Base-by-base conservation (phyloP, 2,888 invertebrate genomes). In the Dascillus cervinus region DNA sequence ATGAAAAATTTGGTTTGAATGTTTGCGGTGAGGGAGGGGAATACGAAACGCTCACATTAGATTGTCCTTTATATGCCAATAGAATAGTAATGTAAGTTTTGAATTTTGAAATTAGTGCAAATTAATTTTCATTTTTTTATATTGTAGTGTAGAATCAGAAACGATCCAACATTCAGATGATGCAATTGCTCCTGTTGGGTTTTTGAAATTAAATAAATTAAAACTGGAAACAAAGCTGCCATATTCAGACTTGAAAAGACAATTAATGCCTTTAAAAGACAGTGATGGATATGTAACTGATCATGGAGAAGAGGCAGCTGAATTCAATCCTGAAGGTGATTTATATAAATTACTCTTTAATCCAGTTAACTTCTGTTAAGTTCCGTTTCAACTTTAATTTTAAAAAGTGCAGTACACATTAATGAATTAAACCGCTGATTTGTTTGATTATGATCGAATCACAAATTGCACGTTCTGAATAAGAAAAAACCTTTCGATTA, bases 1-100 rank as follows among this genome's bases (percentile, higher is more conserved):
- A 87, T 57, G 83, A 88, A 60, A 90, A 94, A 66, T 98, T 89
- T 66, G 94, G 92, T 29, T 71, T 94, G 43, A 91, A 94, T 69
- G 80, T 95, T 22, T 96, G 95, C 66, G 98, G 98, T 11, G 98
- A 99, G 70, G 98, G 98, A 25, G 98, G 98, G 29, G 98, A 99
- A 66, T 98, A 95, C 62, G 98, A 98, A 70, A 92, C 96, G 14
- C 88, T 98, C 62, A 95, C 95, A 4, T 70, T 96, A 39, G 95
- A 98, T 71, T 97, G 97, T 66, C 96, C 97, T 3, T 71, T 98
- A 39, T 97, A 95, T 69, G 82, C 78, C 60, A 89, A 89, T 65
- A 77, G 79, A 58, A 82, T 96, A 65, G 76, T 86, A 47, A 76
- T 95, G 91, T 92, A 70, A 82, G 88, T 80, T 55, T 20, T 27